phyloP scores from a whole-genome alignment of 2,797 vertebrate species.

The Onychomys leucogaster region DNA sequence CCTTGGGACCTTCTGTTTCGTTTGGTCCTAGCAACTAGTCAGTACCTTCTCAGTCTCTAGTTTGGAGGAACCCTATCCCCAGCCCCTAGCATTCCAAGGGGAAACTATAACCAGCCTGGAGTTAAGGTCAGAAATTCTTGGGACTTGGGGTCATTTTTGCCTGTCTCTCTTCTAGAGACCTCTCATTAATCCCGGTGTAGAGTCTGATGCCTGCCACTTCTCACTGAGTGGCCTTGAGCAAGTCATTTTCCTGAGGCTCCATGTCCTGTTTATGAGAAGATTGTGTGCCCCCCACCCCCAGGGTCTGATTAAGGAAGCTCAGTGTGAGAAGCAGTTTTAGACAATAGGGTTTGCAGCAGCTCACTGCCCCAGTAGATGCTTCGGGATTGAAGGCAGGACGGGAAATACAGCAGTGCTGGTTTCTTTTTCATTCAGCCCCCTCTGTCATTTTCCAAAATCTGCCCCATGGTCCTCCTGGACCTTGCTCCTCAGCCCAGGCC shows the following conservation, averaged over 20 bases:
- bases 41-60: not conserved
- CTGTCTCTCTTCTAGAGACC: not conserved
- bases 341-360: not conserved
- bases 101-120: not conserved
- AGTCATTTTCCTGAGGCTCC: not conserved
- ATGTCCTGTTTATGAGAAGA: not conserved
- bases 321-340: not conserved
- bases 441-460: not conserved
- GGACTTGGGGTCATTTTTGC: not conserved
- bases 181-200: not conserved
- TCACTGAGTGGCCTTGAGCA: not conserved
- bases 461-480: not conserved
- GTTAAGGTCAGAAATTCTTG: not conserved
- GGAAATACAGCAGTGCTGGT: not conserved
- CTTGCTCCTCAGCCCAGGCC: not conserved
- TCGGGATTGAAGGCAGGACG: not conserved
- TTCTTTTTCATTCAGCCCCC: not conserved
- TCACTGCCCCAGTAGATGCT: not conserved
- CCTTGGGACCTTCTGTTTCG: not conserved
- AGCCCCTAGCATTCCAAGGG: not conserved
- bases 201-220: not conserved
- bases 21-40: not conserved
- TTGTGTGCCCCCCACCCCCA: not conserved
- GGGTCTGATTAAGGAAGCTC: not conserved
- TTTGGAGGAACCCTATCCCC: not conserved